phyloP scores from a whole-genome alignment of 2,888 invertebrate species.

The Podabrus alpinus region DNA sequence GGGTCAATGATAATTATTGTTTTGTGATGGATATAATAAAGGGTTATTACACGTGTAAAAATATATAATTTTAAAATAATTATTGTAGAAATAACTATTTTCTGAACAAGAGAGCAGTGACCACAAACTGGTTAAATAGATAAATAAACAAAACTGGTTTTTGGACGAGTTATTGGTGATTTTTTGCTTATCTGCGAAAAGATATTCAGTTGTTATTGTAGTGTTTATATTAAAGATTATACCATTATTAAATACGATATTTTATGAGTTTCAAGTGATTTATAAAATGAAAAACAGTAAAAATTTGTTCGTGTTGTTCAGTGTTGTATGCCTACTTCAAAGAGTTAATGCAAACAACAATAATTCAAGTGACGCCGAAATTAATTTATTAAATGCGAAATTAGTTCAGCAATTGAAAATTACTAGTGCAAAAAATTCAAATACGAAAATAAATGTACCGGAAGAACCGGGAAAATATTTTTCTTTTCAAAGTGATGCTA shows the following conservation, averaged over 20 bases:
- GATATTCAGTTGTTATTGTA: neutral
- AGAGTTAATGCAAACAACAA: neutral
- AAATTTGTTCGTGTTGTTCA: neutral
- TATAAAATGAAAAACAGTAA: neutral
- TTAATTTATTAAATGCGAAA: neutral
- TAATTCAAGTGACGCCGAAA: neutral
- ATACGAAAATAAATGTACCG: too few relatives aligned
- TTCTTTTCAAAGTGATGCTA: neutral
- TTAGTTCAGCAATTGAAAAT: too few relatives aligned
- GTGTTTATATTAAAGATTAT: neutral
- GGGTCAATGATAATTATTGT: neutral
- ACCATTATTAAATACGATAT: neutral
- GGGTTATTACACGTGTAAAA: neutral
- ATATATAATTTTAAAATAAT: neutral
- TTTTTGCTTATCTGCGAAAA: neutral
- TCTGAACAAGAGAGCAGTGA: neutral
- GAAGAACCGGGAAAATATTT: slow-evolving; percentile 4
- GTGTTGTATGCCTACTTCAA: neutral
- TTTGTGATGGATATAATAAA: neutral
- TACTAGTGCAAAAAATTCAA: too few relatives aligned
- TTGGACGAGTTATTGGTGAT: neutral
- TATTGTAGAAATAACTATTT: neutral
- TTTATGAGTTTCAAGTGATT: neutral
- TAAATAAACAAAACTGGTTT: neutral
- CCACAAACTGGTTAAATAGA: neutral